These are phyloP conservation scores for Tetanocera ferruginea DNA, from an alignment of 2,888 invertebrate genomes.

Conservation along the genomic window DNA sequence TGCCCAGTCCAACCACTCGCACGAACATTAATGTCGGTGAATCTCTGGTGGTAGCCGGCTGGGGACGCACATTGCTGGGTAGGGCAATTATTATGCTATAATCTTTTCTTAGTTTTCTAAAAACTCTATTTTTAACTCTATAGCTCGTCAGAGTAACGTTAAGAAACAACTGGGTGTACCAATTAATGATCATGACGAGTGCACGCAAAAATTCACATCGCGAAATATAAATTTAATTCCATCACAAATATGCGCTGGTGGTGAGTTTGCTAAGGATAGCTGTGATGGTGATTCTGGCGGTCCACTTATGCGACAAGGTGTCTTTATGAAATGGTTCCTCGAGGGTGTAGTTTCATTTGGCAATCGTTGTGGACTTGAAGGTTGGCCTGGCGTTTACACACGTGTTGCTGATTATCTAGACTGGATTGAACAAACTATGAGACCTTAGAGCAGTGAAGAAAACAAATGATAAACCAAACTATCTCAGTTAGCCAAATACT, in stretches of 20 bases:
- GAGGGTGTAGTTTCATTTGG: constrained; percentile 73
- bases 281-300: constrained; percentile 79
- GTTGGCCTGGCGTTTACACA: constrained; percentile 81
- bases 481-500: background rate
- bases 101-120: background rate
- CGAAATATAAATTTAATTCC: constrained; percentile 53
- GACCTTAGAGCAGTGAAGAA: constrained; percentile 57
- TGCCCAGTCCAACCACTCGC: constrained; percentile 70
- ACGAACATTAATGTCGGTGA: constrained; percentile 64
- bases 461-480: background rate
- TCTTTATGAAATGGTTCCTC: constrained; percentile 61
- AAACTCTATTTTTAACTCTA: background rate
- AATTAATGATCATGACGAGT: constrained; percentile 69
- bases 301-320: constrained; percentile 71
- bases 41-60: constrained; percentile 74
- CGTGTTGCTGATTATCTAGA: constrained; percentile 75
- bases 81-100: constrained; percentile 20
- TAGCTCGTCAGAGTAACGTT: constrained; percentile 61
- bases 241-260: constrained; percentile 68
- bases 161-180: constrained; percentile 71
- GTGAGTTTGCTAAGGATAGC: constrained; percentile 72
- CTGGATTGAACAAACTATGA: constrained; percentile 75
- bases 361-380: constrained; percentile 70
- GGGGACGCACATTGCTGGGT: constrained; percentile 74
- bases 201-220: constrained; percentile 65